Percentiles rank a stretch among this genome's conserved stretches.
Evolutionary conservation across 1,140 invertebrate species (phyloP).

Genomic region (Cotesia chilonis): DNA sequence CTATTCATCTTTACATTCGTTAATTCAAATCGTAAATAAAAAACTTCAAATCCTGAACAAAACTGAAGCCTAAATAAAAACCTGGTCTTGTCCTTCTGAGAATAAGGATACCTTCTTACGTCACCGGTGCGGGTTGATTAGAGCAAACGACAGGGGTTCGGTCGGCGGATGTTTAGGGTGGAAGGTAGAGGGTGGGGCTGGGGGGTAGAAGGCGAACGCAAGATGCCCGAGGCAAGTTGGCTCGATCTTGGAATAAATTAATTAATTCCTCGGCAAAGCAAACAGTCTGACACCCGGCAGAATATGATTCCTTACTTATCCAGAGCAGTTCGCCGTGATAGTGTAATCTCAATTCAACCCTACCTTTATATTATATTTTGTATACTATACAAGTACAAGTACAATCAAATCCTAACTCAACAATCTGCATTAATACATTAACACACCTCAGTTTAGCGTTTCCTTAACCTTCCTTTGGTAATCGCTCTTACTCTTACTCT

Average conservation of each 20-base stretch:
- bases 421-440: neutral
- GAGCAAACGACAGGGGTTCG: neutral
- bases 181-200: neutral
- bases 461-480: conserved; percentile 26
- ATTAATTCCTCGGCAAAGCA: conserved; percentile 58
- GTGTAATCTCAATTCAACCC: conserved; percentile 17
- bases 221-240: conserved; percentile 42
- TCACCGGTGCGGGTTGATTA: neutral
- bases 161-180: neutral
- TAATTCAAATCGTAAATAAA: neutral
- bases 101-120: neutral
- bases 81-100: conserved; percentile 4
- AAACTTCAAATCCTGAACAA: neutral
- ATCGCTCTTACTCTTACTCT: conserved; percentile 37
- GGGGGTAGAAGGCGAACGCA: neutral
- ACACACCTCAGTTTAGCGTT: conserved; percentile 17
- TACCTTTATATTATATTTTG: neutral
- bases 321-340: conserved; percentile 18
- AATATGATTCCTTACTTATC: conserved; percentile 62
- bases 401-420: no score
- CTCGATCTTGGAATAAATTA: conserved; percentile 58
- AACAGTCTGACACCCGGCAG: conserved; percentile 58
- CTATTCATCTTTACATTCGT: no score
- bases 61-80: neutral
- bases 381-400: no score